A percentile compares a stretch with the other conserved stretches of the same genome.
Evolutionary conservation across 1,140 invertebrate species (phyloP).

Genomic region (Sycophila sp.): DNA sequence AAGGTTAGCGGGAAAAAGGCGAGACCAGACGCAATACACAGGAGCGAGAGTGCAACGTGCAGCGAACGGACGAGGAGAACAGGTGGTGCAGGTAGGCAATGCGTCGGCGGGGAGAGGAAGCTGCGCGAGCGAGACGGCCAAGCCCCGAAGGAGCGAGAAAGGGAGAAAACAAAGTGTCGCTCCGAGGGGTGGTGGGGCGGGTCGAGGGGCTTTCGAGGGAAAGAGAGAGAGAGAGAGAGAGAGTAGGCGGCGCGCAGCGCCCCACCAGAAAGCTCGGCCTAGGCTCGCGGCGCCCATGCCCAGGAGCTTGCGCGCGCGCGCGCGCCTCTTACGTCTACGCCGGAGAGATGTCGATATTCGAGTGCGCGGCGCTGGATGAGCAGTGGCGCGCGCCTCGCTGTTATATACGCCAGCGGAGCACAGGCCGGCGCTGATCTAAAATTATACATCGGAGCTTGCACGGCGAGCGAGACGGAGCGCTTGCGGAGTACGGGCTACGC

Average conservation of each 20-base stretch:
- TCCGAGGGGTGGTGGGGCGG: background rate
- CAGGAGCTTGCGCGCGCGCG: background rate
- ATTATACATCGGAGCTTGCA: constrained; percentile 34
- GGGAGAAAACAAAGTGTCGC: constrained; percentile 46
- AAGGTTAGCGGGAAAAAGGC: too few relatives aligned
- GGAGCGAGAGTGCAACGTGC: too few relatives aligned
- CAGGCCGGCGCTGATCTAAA: background rate
- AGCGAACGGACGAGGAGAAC: background rate
- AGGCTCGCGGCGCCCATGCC: background rate
- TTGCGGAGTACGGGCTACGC: too few relatives aligned
- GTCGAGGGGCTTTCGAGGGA: background rate
- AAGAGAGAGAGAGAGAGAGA: background rate
- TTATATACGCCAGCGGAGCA: background rate
- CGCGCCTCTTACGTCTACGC: too few relatives aligned
- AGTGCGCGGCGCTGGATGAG: constrained; percentile 61
- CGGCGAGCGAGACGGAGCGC: constrained; percentile 50
- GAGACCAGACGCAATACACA: too few relatives aligned
- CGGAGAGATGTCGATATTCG: constrained; percentile 65
- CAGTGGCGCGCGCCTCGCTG: constrained; percentile 43
- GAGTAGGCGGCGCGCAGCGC: constrained; percentile 6
- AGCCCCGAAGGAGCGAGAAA: background rate
- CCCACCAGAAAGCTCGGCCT: background rate
- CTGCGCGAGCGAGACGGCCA: background rate
- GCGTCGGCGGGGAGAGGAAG: background rate
- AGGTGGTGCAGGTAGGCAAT: background rate